phyloP scores from a whole-genome alignment of 2,113 vertebrate genomes.

The Istiophorus platypterus region DNA sequence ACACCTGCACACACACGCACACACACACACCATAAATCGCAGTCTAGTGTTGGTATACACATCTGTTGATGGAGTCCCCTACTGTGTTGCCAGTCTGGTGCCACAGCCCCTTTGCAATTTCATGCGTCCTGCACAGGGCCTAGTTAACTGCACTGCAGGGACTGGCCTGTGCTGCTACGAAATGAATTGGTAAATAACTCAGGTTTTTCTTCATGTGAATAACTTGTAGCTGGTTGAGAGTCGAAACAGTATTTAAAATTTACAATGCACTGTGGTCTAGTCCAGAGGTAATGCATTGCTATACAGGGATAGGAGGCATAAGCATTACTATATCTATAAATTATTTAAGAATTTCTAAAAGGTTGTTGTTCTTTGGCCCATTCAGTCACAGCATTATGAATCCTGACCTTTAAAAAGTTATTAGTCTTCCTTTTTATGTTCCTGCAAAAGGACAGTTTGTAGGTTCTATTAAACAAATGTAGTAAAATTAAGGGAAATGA shows the following conservation, averaged over 20 bases:
- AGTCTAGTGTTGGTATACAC: slow-evolving; percentile 8
- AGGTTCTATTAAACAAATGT: not conserved
- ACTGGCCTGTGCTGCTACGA: slow-evolving; percentile 12
- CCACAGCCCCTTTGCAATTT: slow-evolving; percentile 41
- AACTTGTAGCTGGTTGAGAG: slow-evolving; percentile 16
- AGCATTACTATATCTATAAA: slow-evolving; percentile 44
- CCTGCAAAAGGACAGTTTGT: slow-evolving; percentile 11
- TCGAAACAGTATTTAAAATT: slow-evolving; percentile 35
- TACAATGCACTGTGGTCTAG: slow-evolving; percentile 23
- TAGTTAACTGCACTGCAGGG: slow-evolving; percentile 48
- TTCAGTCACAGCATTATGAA: slow-evolving; percentile 34
- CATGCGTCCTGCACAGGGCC: slow-evolving; percentile 45
- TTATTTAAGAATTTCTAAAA: slow-evolving; percentile 16
- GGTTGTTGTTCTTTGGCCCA: not conserved
- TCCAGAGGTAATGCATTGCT: slow-evolving; percentile 34
- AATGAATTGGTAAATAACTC: slow-evolving; percentile 50
- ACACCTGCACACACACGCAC: not conserved
- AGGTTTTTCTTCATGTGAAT: slow-evolving; percentile 16
- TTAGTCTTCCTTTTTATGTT: slow-evolving; percentile 28
- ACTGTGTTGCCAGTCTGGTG: slow-evolving; percentile 32
- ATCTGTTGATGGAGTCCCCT: slow-evolving; percentile 43
- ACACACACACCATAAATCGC: slow-evolving; percentile 24
- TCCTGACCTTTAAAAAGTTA: slow-evolving; percentile 33
- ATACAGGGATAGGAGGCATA: not conserved
- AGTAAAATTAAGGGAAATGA: not conserved